Base-by-base conservation (phyloP, 2,888 invertebrate genomes). In the Junonia oenone region DNA sequence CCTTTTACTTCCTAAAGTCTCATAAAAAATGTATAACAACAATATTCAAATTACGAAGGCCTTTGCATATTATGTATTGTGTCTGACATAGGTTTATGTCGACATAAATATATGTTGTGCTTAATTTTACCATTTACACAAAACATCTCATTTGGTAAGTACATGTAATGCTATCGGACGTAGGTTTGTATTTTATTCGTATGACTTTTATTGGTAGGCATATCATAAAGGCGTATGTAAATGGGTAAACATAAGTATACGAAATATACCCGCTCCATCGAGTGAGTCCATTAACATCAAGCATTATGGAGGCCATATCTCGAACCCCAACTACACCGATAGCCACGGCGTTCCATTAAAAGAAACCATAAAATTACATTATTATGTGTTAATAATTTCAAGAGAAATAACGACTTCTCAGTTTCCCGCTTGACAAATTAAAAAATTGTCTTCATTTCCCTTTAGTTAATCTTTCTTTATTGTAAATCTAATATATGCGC, bases 381-480 rank as follows among this genome's bases (percentile, higher is more conserved):
- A 90, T 89, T 88, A 90, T 87, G 88, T 90, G 89, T 89, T 87
- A 88, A 88, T 88, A 89, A 86, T 85, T 88, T 83, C 75, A 76
- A 83, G 75, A 73, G 79, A 82, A 83, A 80, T 74, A 82, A 79
- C 66, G 70, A 68, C 71, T 73, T 72, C 71, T 71, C 62, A 61
- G 66, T 67, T 71, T 71, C 66, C 65, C 61, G 69, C 58, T 65
- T 73, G 75, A 80, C 76, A 79, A 78, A 86, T 83, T 81, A 78
- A 81, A 76, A 79, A 76, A 73, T 73, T 68, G 71, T 76, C 71
- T 75, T 67, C 69, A 70, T 77, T 72, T 55, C 55, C 58, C 58
- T 26, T 58, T 54, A 55, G 67, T 77, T 71, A 76, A 76, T 78
- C 72, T 69, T 72, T 71, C 65, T 70, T 67, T 73, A 53, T 56